Evolutionary conservation across 2,888 invertebrate species (phyloP).

Genomic region (Drosophila monieri): DNA sequence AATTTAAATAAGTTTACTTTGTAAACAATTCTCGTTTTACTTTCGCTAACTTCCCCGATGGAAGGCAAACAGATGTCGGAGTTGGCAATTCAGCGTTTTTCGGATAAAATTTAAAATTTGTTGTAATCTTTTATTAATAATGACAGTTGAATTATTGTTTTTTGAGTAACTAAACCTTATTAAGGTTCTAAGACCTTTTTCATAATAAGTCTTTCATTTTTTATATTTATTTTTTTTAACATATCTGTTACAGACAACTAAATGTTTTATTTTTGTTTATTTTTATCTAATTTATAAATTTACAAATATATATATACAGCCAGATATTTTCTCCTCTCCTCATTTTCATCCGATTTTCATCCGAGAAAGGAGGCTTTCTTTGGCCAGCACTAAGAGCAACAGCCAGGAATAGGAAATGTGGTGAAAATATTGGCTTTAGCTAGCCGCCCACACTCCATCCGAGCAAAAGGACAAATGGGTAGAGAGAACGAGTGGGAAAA

Average conservation of each 20-base stretch:
- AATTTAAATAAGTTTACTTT: conserved; percentile 78
- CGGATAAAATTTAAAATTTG: neutral
- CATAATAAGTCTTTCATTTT: too few species aligned
- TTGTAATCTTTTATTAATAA: neutral
- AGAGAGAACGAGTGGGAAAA: neutral
- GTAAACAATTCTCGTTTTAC: conserved; percentile 64
- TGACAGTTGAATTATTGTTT: too few species aligned
- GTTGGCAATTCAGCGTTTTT: conserved; percentile 5
- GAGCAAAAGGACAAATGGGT: neutral
- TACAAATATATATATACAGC: too few species aligned
- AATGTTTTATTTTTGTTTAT: too few species aligned
- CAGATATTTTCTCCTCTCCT: too few species aligned
- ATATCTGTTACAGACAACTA: too few species aligned
- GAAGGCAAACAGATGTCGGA: conserved; percentile 55
- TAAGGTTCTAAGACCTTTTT: too few species aligned
- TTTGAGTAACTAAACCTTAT: too few species aligned
- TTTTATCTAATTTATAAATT: too few species aligned
- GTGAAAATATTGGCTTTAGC: conserved; percentile 72
- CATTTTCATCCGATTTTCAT: too few species aligned
- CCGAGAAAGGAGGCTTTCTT: too few species aligned
- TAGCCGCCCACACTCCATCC: conserved; percentile 31
- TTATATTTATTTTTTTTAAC: too few species aligned
- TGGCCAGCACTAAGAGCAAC: conserved; percentile 3
- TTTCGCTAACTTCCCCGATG: conserved; percentile 18
- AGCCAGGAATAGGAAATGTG: conserved; percentile 27